Evolutionary conservation across 2,888 invertebrate genomes (phyloP).

Genomic region (Labia minor): DNA sequence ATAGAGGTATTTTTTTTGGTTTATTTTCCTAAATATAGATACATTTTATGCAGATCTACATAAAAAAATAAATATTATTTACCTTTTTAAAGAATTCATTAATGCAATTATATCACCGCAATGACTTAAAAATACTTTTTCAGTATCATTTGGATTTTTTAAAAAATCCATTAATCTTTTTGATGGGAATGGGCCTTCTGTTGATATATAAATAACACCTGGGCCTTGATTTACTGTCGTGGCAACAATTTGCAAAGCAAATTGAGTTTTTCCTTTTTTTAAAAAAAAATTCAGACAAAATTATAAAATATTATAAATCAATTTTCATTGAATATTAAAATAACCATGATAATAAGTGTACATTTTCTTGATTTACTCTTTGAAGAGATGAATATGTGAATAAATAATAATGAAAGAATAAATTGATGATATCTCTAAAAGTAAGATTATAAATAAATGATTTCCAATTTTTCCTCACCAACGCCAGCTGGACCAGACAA

Average conservation of each 20-base stretch:
- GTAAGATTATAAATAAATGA: too few species aligned
- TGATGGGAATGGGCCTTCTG: conserved; percentile 66
- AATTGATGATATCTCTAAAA: too few species aligned
- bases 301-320: too few species aligned
- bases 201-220: conserved; percentile 61
- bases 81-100: neutral
- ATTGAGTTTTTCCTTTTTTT: conserved; percentile 70
- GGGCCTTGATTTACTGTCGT: conserved; percentile 23
- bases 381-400: too few species aligned
- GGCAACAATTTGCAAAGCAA: conserved; percentile 56
- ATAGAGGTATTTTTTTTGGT: too few species aligned
- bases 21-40: too few species aligned
- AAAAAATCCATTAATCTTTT: conserved; percentile 41
- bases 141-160: conserved; percentile 34
- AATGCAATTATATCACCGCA: neutral
- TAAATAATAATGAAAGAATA: too few species aligned
- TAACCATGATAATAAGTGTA: too few species aligned
- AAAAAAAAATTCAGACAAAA: too few species aligned
- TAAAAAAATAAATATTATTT: neutral
- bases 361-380: too few species aligned
- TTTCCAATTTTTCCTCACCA: neutral
- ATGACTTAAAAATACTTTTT: conserved; percentile 1
- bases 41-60: conserved; percentile 22
- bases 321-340: too few species aligned
- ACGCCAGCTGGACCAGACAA: conserved; percentile 65